Base-by-base conservation (phyloP, 2,797 vertebrate species). In the Schizopygopsis pylzovi region DNA sequence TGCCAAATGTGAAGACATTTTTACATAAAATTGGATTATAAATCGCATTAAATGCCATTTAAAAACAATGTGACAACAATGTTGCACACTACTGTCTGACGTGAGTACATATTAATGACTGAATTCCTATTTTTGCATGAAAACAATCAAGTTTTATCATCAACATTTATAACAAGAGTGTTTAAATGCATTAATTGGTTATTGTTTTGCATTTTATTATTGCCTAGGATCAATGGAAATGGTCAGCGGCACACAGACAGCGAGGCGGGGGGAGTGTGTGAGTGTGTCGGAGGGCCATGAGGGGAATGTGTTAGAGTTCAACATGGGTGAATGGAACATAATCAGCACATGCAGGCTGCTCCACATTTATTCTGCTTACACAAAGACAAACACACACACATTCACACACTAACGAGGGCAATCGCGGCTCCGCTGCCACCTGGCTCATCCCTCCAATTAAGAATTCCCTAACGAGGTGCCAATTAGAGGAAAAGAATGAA, bases 361-460 rank as follows among this genome's bases (percentile, higher is more conserved):
- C 92, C 90, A 91, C 91, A 92, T 94, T 94, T 93, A 91, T 94
- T 93, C 94, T 92, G 93, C 93, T 89, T 92, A 94, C 91, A 95
- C 94, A 95, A 95, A 94, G 94, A 94, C 95, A 96, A 94, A 96
- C 56, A 77, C 65, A 28, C 79, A 72, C 71, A 92, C 87, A 85
- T 88, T 90, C 86, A 92, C 90, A 92, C 89, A 93, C 96, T 96
- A 96, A 97, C 95, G 95, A 96, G 96, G 94, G 96, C 96, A 96
- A 98, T 95, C 95, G 96, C 93, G 96, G 96, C 92, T 96, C 93
- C 93, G 95, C 94, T 96, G 96, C 91, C 88, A 96, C 96, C 96
- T 73, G 67, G 78, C 68, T 80, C 76, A 80, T 79, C 77, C 37
- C 67, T 85, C 90, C 91, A 93, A 92, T 89, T 93, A 91, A 92